Evolutionary conservation across 2,797 vertebrate genomes (phyloP), one percentile per base, ranked within the genome.

Genomic region (Eutrigla gurnardus): DNA sequence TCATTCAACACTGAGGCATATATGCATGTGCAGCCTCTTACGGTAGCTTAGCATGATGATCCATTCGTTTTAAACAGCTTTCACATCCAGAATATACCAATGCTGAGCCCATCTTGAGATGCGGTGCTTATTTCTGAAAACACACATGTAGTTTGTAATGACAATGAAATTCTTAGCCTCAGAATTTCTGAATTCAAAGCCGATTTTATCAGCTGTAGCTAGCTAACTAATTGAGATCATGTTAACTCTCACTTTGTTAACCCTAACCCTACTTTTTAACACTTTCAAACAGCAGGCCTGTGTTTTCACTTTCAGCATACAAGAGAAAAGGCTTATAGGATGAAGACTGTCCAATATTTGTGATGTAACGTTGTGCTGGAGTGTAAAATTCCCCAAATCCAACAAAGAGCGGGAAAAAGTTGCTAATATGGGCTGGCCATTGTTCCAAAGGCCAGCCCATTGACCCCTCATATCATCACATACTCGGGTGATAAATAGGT

Each of bases 231-330:
- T 50, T 5, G 18, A 50, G 49, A 25, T 25, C 25, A 25, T 25
- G 25, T 25, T 25, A 25, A 25, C 25, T 25, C 25, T 25, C 1
- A 25, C 25, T 25, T 25, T 25, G 25, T 25, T 2, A 25, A 25
- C 1, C 25, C 25, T 25, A 25, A 25, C 25, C 25, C 25, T 25
- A 25, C 25, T 25, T n/a, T n/a, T n/a, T n/a, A n/a, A 5, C n/a
- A 65, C 40, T 32, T 65, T 65, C 43, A 63, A 36, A n/a, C 58
- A 25, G 37, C 40, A 42, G 46, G 43, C 14, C 45, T 15, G 8
- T 55, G 11, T 40, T 39, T 60, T 60, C 5, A 57, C 33, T 8
- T 45, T 67, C 35, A 15, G 17, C 15, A 12, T 39, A 32, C 7
- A 17, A 59, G 45, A 59, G 4, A 54, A 43, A 35, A 55, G 32